Conservation (phyloP, 1,140 invertebrate species). For the Cydia amplana region DNA sequence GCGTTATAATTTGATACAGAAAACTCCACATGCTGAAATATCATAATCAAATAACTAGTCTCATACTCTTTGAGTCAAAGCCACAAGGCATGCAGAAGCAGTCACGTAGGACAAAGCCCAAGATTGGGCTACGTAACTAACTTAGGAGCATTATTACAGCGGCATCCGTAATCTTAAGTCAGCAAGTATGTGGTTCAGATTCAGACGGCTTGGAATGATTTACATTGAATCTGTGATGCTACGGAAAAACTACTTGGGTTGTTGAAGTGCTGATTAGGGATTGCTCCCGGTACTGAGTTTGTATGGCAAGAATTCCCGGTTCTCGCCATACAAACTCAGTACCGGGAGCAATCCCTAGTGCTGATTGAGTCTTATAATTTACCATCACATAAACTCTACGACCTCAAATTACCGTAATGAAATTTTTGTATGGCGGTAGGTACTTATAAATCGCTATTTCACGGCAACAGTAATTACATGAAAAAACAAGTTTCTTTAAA, state of each 20-base stretch:
- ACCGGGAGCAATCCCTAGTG: no score
- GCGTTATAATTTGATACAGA: no score
- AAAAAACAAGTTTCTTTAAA: no score
- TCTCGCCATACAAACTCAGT: no score
- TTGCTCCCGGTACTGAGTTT: no score
- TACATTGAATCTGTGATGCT: neutral
- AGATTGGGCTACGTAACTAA: constrained; percentile 18
- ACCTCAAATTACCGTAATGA: no score
- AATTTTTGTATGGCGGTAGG: no score
- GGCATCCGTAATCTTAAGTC: constrained; percentile 21
- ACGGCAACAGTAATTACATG: no score
- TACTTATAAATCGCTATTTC: no score
- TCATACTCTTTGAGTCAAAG: constrained; percentile 1
- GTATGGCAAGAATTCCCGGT: no score
- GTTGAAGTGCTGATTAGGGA: neutral
- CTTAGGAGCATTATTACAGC: constrained; percentile 12
- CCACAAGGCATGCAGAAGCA: constrained; percentile 14
- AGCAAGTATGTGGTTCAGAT: constrained; percentile 16
- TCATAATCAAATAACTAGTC: neutral
- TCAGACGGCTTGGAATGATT: neutral
- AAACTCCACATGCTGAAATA: neutral
- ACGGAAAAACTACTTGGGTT: neutral
- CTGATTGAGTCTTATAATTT: no score
- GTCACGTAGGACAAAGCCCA: neutral
- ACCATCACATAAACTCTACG: no score